Evolutionary conservation across 2,888 invertebrate genomes (phyloP), one percentile per base, ranked within the genome.

Genomic region (Drosophila kambysellisi): DNA sequence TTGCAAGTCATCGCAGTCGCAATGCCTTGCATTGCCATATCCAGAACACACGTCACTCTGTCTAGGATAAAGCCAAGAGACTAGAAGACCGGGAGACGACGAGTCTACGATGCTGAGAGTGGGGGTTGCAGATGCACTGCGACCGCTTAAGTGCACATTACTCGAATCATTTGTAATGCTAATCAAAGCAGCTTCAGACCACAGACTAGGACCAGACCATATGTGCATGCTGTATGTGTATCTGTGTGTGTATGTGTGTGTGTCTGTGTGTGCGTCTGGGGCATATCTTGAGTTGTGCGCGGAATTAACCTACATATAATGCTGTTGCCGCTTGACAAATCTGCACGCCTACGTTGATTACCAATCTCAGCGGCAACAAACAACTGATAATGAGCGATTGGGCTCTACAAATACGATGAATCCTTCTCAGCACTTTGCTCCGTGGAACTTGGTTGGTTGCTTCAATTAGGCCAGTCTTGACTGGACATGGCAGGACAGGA

Each of bases 31-130:
- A 65, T 68, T 66, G 72, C 76, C 85, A 82, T 88, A 88, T 88
- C 88, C 89, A 88, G 89, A 81, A 88, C 88, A 89, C 89, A 89
- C 88, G 89, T 88, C 88, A 89, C 88, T 88, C 88, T 88, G 88
- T 88, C 89, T 89, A 89, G 89, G 88, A 88, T 88, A 88, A 88
- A 88, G 73, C 67, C 63, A 25, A 17, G 29, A 60, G 56, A 53
- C 57, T 35, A n/a, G 43, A 11, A 43, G 48, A 58, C 43, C 37
- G n/a, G 43, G 30, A 65, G 61, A 66, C 65, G 25, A 57, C 61
- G 48, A 66, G 69, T 69, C 74, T 56, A 33, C 25, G 51, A 29
- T 37, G n/a, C 39, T 35, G n/a, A 29, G 15, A 41, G 58, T 25
- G 61, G 58, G 61, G 63, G 29, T 37, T 72, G 86, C 52, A 39